phyloP scores from a whole-genome alignment of 2,797 vertebrate species.

The Distichodus sexfasciatus region DNA sequence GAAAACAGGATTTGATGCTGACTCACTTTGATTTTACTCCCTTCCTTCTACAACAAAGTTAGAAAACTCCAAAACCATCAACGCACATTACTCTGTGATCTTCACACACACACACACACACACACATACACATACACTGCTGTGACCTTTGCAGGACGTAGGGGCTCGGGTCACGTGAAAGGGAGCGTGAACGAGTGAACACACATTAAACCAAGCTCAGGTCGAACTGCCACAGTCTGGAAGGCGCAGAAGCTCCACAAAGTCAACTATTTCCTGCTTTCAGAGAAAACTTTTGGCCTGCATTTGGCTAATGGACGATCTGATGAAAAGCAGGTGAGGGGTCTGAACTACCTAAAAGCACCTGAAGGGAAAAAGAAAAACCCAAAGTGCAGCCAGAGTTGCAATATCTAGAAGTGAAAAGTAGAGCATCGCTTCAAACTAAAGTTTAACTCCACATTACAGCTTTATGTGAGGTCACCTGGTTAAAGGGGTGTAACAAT shows the following conservation, averaged over 20 bases:
- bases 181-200: no score
- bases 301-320: constrained; percentile 4
- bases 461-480: no score
- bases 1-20: no score
- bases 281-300: neutral
- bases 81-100: neutral
- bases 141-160: neutral
- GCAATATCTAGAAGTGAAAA: neutral
- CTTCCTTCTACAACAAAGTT: no score
- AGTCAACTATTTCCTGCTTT: neutral
- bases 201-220: no score
- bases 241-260: neutral
- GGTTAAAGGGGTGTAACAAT: no score
- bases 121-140: neutral
- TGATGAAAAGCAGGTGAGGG: constrained; percentile 6
- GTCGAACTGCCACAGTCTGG: neutral
- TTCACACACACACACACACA: neutral
- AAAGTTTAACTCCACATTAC: no score
- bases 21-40: no score
- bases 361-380: neutral
- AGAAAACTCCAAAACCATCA: neutral
- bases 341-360: neutral
- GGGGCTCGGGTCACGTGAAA: neutral
- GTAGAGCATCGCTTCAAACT: no score
- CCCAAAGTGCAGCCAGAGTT: no score